These are phyloP conservation scores for Rhingia campestris DNA, from an alignment of 2,888 invertebrate species.

Conservation along the genomic window DNA sequence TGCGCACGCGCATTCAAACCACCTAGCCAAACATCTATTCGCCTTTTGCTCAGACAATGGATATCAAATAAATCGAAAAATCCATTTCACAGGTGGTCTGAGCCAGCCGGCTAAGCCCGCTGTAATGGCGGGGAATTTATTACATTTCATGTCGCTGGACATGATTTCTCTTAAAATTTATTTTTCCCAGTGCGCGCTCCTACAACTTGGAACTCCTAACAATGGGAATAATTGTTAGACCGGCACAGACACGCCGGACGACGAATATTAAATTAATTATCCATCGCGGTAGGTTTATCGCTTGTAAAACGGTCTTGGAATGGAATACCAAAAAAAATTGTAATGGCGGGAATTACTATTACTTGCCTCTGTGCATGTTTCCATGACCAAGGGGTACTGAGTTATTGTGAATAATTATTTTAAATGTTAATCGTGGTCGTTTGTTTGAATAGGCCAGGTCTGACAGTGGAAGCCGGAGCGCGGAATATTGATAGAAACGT, in stretches of 20 bases:
- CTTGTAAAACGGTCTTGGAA: conserved; percentile 40
- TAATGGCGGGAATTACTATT: conserved; percentile 49
- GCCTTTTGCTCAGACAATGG: conserved; percentile 13
- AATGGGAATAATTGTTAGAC: conserved; percentile 31
- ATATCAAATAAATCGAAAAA: conserved; percentile 25
- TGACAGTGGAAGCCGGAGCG: conserved; percentile 18
- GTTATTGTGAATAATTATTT: conserved; percentile 56
- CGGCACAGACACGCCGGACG: conserved; percentile 32
- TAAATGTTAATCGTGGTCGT: conserved; percentile 52
- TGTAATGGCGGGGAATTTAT: conserved; percentile 43
- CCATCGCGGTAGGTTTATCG: conserved; percentile 58
- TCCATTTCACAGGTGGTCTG: conserved; percentile 51
- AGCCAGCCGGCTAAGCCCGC: not conserved
- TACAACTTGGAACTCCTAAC: conserved; percentile 21
- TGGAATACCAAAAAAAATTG: conserved; percentile 29
- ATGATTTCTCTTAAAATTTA: not conserved
- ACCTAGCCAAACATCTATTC: not conserved
- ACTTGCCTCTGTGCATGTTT: conserved; percentile 34
- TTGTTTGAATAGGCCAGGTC: conserved; percentile 30
- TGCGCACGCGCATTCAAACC: not conserved
- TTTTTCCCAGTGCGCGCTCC: not conserved
- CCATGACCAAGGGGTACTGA: conserved; percentile 34
- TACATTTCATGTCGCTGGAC: conserved; percentile 39
- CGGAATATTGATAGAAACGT: conserved; percentile 38
- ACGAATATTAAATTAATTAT: conserved; percentile 63